A percentile compares a stretch with the other conserved stretches of the same genome.
phyloP scores from a whole-genome alignment of 2,113 vertebrate genomes.

The Geococcyx californianus region DNA sequence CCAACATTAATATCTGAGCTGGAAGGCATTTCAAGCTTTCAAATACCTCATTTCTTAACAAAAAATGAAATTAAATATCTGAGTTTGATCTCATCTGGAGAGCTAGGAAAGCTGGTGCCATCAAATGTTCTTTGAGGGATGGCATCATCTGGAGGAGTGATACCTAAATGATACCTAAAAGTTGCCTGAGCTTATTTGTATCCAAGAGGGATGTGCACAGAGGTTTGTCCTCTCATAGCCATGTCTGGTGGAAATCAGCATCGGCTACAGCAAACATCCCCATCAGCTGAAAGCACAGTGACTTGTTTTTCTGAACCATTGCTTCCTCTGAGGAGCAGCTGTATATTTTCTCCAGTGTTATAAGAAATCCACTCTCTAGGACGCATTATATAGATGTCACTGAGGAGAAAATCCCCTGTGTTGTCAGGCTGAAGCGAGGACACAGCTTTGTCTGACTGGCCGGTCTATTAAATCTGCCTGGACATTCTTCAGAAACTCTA shows the following conservation, averaged over 20 bases:
- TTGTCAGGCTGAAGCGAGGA: constrained; percentile 12
- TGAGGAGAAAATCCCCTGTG: background rate
- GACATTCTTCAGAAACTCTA: background rate
- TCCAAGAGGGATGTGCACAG: background rate
- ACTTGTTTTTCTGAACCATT: background rate
- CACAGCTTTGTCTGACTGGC: background rate
- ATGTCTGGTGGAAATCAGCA: background rate
- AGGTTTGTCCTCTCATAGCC: background rate
- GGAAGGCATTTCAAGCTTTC: background rate
- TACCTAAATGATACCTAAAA: background rate
- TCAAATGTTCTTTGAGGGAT: background rate
- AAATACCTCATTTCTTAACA: background rate
- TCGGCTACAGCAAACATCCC: background rate
- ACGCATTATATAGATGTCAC: background rate
- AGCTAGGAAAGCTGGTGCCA: background rate
- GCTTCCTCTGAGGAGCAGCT: background rate
- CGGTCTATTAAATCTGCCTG: background rate
- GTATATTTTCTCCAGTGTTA: background rate
- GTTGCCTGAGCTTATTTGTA: background rate
- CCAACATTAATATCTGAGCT: background rate
- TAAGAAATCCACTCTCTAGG: background rate
- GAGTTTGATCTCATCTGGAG: background rate
- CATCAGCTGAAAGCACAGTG: background rate
- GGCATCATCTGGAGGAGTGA: background rate
- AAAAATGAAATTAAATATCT: background rate